Evolutionary conservation across 1,140 invertebrate species (phyloP), one percentile per base, ranked within the genome.

Genomic region (Teleogryllus occipitalis): DNA sequence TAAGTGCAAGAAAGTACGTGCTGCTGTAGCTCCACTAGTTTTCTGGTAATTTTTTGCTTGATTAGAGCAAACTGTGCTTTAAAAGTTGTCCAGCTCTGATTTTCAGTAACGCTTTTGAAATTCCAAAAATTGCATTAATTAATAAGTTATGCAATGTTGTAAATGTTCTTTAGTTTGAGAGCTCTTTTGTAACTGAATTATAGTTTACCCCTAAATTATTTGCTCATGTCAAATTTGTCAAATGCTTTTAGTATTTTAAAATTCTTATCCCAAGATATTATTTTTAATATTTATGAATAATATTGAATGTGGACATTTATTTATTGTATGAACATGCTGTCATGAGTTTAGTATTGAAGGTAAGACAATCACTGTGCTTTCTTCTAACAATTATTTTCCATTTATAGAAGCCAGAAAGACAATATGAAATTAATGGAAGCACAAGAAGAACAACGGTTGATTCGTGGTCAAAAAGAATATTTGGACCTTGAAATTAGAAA

Each of bases 401-500:
- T 54, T 77, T n/a, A 77, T 81, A 92, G 92, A 84, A 91, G 91
- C 84, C 96, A 98, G 84, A 99, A 99, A 86, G 96, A 98, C 84
- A 94, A 92, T 87, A 87, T 98, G 82, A 94, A 96, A 86, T 93
- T 96, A 84, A 92, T 95, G 81, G 97, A 98, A 87, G 93, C 94
- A 80, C 93, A 95, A 84, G 95, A 97, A 84, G 95, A 98, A 86
- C 93, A 94, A 85, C 89, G 94, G 80, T 88, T 98, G 83, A 89
- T 95, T 78, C 90, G 94, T 80, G 92, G 93, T 80, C 97, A 99
- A 87, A 94, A 93, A 84, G 95, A 97, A 84, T 95, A 97, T 85
- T 89, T 98, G 82, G 95, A 98, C 83, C 89, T 97, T 82, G 96
- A 98, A 90, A 92, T 98, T 83, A 89, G 97, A 74, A 96, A 97